Base-by-base conservation (phyloP, 2,888 invertebrate genomes). In the Cartodere bifasciata region DNA sequence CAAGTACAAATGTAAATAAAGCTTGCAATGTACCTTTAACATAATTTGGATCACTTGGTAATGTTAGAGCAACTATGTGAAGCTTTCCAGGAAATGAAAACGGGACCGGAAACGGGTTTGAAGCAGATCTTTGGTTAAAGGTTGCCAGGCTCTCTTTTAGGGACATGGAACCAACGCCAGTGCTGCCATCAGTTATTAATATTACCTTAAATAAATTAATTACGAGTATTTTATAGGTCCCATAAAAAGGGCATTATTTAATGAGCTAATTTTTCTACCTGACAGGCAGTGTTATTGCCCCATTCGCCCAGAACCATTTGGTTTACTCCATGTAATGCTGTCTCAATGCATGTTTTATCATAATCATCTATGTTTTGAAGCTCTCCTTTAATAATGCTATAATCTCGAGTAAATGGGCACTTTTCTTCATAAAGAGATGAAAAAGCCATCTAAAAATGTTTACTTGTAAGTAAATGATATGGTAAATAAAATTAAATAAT, bases 351-450 rank as follows among this genome's bases (percentile, higher is more conserved):
- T 0, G 91, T 85, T 56, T 86, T 86, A 52, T 92, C 92, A 48
- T 77, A 80, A 47, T 85, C 81, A 38, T 87, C 85, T 4, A 90
- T 63, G 36, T 72, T 75, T 37, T 74, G 72, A 2, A 92, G 59
- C 43, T 83, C 82, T 11, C 70, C 65, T 43, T 82, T 76, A 37
- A 94, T 77, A 16, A 65, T 63, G 37, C 83, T 86, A 58, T 83
- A 85, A 47, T 94, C 92, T 34, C 92, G 67, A 0, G 92, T 92
- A 50, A 94, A 95, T 11, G 82, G 75, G 21, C 82, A 81, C 16
- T 82, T 70, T 30, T 86, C 72, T 64, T 60, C 59, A 37, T 55
- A 60, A 11, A 56, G 40, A 1, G 60, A 62, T 10, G 62, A 62
- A 50, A 60, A 62, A 23, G 56, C 53, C 45, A 60, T 53, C 62